Conservation (phyloP, 2,113 vertebrate genomes). For the Eptatretus burgeri region DNA sequence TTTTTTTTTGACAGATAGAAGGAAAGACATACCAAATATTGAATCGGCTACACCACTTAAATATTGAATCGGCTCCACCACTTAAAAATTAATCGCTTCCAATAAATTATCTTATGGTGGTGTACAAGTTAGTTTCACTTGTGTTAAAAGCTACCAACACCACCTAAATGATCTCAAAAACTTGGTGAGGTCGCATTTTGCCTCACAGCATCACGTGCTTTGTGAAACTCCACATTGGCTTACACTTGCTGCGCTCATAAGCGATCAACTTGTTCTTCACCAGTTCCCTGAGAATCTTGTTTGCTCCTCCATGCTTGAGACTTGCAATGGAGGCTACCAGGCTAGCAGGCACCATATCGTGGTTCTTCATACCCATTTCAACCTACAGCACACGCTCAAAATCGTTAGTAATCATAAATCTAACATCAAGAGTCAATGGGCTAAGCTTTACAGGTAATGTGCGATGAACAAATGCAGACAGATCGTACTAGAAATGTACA, state of each 20-base stretch:
- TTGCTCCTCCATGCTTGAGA: conserved; percentile 75
- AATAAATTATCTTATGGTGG: background rate
- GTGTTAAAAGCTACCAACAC: background rate
- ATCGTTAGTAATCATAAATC: no score
- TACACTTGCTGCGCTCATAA: conserved; percentile 56
- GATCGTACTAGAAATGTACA: no score
- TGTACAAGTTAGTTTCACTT: background rate
- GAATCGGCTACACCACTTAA: no score
- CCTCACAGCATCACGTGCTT: no score
- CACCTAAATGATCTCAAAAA: background rate
- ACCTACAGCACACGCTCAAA: conserved; percentile 23
- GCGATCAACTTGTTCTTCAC: conserved; percentile 56
- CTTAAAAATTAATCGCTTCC: conserved; percentile 8
- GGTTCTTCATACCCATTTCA: conserved; percentile 99
- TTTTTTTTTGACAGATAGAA: no score
- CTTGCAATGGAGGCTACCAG: conserved; percentile 68
- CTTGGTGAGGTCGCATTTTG: no score
- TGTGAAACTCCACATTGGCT: conserved; percentile 13
- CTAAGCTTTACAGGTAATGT: no score
- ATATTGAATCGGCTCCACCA: no score
- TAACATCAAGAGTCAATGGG: no score
- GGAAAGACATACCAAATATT: no score
- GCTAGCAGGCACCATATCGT: conserved; percentile 68
- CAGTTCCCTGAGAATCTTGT: conserved; percentile 59
- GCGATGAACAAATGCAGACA: no score